Evolutionary conservation across 1,140 invertebrate species (phyloP).

Genomic region (Fopius arisanus): DNA sequence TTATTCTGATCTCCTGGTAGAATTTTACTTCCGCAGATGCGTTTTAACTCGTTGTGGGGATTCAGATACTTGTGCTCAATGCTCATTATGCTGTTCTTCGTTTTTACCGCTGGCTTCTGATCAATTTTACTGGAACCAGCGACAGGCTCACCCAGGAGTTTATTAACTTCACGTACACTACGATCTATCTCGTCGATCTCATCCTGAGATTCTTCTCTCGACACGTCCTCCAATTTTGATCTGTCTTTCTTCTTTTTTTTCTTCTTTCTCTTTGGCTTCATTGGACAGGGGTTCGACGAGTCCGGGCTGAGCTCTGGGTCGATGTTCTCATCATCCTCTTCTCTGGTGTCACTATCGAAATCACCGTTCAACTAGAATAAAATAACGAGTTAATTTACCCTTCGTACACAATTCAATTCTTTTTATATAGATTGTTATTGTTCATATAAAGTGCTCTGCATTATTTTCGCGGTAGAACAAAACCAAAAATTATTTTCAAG

Average conservation of each 20-base stretch:
- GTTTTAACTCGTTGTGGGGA: conserved; percentile 83
- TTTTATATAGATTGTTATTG: too few relatives aligned
- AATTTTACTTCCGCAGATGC: conserved; percentile 85
- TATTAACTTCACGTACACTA: conserved; percentile 77
- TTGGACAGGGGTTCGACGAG: conserved; percentile 51
- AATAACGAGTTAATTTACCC: too few relatives aligned
- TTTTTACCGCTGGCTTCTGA: conserved; percentile 42
- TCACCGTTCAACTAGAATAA: conserved; percentile 67
- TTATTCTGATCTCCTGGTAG: conserved; percentile 74
- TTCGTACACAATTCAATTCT: too few relatives aligned
- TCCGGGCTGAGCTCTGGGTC: conserved; percentile 59
- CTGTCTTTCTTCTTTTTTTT: conserved; percentile 58
- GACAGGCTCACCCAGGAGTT: conserved; percentile 71
- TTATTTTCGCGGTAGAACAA: too few relatives aligned
- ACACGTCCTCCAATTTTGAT: conserved; percentile 61
- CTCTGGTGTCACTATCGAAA: conserved; percentile 70
- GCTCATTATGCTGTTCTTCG: conserved; percentile 66
- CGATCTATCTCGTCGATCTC: conserved; percentile 77
- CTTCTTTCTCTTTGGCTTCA: conserved; percentile 73
- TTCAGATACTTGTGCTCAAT: conserved; percentile 81
- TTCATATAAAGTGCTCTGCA: too few relatives aligned
- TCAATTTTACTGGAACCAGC: conserved; percentile 44
- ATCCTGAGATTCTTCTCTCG: conserved; percentile 68
- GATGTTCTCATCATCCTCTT: conserved; percentile 72
- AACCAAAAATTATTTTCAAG: too few relatives aligned